Evolutionary conservation across 2,113 vertebrate genomes (phyloP).

Genomic region (Erpornis zantholeuca): DNA sequence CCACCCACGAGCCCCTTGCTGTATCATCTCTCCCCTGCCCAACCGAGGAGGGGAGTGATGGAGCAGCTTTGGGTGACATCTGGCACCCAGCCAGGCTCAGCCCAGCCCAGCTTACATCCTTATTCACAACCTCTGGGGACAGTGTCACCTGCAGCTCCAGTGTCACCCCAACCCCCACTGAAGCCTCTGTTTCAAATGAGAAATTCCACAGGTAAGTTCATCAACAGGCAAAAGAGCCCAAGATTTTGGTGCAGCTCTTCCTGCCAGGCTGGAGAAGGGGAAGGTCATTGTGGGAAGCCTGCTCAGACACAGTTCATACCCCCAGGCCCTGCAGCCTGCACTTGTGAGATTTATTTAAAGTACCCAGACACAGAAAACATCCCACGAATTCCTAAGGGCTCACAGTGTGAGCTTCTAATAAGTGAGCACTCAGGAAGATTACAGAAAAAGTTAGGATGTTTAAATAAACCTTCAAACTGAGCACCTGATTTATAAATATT

Average conservation of each 20-base stretch:
- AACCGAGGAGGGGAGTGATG: neutral
- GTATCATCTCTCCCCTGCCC: neutral
- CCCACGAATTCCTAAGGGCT: neutral
- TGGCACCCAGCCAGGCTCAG: neutral
- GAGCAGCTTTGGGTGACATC: neutral
- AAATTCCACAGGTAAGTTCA: neutral
- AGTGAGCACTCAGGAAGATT: neutral
- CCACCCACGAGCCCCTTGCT: fast-evolving
- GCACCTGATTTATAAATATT: neutral
- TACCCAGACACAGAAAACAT: neutral
- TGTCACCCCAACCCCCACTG: fast-evolving
- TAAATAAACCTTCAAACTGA: neutral
- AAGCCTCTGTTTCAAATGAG: neutral
- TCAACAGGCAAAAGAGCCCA: neutral
- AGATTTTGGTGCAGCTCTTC: neutral
- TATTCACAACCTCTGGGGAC: neutral
- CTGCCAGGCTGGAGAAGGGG: neutral
- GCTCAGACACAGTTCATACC: neutral
- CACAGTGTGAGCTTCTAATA: constrained; percentile 6
- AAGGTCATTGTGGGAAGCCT: neutral
- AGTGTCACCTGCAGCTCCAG: no score
- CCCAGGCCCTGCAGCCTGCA: neutral
- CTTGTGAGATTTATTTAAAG: neutral
- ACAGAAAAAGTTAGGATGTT: neutral
- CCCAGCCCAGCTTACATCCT: neutral